These are phyloP conservation scores for Gila orcuttii DNA, from an alignment of 2,113 vertebrate species.

Conservation along the genomic window DNA sequence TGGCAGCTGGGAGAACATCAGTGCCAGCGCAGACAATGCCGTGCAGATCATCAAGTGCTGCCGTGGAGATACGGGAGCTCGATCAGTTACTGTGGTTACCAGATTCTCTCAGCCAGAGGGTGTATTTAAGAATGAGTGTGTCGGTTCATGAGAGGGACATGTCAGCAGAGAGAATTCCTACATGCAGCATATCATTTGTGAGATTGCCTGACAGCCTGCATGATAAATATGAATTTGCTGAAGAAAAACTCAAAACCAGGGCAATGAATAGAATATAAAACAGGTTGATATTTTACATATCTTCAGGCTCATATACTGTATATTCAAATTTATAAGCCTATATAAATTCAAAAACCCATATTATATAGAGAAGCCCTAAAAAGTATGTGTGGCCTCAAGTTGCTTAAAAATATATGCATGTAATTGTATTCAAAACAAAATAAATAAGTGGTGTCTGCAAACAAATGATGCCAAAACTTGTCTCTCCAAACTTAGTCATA, in stretches of 20 bases:
- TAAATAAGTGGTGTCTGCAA: neutral
- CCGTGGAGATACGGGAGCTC: slow-evolving; percentile 45
- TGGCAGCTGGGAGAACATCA: slow-evolving; percentile 38
- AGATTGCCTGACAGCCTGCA: slow-evolving; percentile 3
- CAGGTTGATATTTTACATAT: neutral
- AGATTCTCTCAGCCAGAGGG: slow-evolving; percentile 33
- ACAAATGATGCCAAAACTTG: neutral
- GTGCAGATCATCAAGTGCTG: slow-evolving; percentile 40
- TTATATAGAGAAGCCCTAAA: neutral
- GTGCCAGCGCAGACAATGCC: slow-evolving; percentile 32
- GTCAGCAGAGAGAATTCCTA: slow-evolving; percentile 17
- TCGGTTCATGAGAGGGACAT: slow-evolving; percentile 37
- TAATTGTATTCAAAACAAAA: neutral
- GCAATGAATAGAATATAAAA: slow-evolving; percentile 11
- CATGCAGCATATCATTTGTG: neutral
- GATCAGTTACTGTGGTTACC: slow-evolving; percentile 56
- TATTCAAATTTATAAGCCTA: neutral
- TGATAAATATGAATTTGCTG: neutral
- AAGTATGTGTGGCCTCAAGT: neutral
- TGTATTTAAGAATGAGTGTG: slow-evolving; percentile 33
- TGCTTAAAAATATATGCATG: neutral
- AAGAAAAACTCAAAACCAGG: neutral
- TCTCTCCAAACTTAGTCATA: neutral
- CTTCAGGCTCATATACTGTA: neutral
- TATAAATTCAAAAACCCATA: neutral